Evolutionary conservation across 2,113 vertebrate species (phyloP).

Genomic region (Campylomormyrus numenius): DNA sequence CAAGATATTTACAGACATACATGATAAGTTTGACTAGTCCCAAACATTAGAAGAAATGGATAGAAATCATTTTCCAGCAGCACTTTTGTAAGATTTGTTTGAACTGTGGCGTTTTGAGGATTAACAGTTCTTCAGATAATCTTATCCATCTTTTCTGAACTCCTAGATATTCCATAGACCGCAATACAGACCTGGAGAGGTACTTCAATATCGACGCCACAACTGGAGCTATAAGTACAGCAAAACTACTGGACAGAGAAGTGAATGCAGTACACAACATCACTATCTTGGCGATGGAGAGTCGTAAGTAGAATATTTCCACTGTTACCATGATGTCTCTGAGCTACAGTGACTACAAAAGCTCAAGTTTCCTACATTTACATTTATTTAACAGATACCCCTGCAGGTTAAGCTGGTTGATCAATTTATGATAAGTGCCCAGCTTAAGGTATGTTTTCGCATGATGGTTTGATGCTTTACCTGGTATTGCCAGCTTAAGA

Average conservation of each 20-base stretch:
- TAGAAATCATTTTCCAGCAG: neutral
- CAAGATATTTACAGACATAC: neutral
- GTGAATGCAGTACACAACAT: slow-evolving; percentile 87
- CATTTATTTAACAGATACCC: neutral
- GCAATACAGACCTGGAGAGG: slow-evolving; percentile 93
- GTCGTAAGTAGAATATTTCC: slow-evolving; percentile 68
- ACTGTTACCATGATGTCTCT: neutral
- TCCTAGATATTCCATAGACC: slow-evolving; percentile 89
- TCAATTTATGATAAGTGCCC: neutral
- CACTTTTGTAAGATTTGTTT: neutral
- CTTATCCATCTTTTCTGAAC: slow-evolving; percentile 22
- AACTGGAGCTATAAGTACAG: slow-evolving; percentile 85
- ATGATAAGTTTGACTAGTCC: neutral
- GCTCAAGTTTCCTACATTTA: neutral
- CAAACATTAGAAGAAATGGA: neutral
- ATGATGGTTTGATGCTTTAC: neutral
- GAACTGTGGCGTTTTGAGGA: neutral
- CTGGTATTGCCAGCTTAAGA: neutral
- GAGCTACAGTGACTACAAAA: neutral
- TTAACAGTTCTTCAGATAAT: neutral
- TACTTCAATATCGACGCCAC: slow-evolving; percentile 92
- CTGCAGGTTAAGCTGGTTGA: neutral
- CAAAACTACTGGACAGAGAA: slow-evolving; percentile 86
- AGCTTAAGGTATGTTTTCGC: neutral
- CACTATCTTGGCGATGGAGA: slow-evolving; percentile 91